These are phyloP conservation scores for Acrobeloides nanus DNA, from an alignment of 2,888 invertebrate species.

Conservation along the genomic window DNA sequence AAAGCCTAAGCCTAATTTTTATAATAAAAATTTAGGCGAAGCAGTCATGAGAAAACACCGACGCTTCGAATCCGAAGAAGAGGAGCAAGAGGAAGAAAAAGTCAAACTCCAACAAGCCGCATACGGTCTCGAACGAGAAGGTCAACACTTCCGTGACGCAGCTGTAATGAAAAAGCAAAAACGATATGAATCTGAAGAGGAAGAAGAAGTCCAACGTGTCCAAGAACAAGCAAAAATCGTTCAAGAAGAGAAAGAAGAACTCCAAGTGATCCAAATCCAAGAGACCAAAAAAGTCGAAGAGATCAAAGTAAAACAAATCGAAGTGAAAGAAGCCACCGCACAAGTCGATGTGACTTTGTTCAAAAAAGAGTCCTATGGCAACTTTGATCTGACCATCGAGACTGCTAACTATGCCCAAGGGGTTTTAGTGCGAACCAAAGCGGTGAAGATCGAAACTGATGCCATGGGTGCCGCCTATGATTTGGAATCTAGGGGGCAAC, in stretches of 20 bases:
- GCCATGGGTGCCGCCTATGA: constrained; percentile 12
- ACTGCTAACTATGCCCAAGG: constrained; percentile 15
- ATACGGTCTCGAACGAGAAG: constrained; percentile 29
- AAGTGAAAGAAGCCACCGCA: neutral
- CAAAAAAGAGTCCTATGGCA: constrained; percentile 39
- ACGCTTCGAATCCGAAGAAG: constrained; percentile 6
- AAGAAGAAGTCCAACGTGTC: constrained; percentile 15
- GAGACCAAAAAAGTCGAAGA: neutral
- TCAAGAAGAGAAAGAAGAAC: constrained; percentile 1
- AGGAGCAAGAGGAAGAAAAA: constrained; percentile 16
- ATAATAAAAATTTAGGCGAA: no score
- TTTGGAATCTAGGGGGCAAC: constrained; percentile 7
- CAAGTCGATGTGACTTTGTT: constrained; percentile 26
- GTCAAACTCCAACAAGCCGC: constrained; percentile 16
- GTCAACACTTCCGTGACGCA: constrained; percentile 33
- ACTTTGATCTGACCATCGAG: constrained; percentile 40
- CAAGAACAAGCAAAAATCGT: constrained; percentile 4
- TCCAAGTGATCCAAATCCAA: neutral
- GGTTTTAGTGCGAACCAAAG: neutral
- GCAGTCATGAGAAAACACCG: constrained; percentile 12
- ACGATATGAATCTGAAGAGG: constrained; percentile 26
- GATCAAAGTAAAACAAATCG: neutral
- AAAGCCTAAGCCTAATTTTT: no score
- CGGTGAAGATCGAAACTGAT: constrained; percentile 2
- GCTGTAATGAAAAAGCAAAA: constrained; percentile 13